Evolutionary conservation across 2,113 vertebrate genomes (phyloP).

Genomic region (Ochotona curzoniae): DNA sequence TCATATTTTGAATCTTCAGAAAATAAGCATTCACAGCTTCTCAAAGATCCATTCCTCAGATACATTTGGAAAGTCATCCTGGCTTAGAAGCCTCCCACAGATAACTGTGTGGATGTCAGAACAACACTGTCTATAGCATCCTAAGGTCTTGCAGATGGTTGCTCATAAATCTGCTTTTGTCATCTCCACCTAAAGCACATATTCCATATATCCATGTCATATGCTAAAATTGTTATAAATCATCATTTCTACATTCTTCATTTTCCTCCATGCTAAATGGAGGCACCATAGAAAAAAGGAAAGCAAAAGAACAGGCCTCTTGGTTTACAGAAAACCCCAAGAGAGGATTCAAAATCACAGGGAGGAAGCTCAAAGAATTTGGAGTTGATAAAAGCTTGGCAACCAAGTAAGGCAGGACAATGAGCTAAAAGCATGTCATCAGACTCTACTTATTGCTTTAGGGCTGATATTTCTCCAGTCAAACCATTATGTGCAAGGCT

Average conservation of each 20-base stretch:
- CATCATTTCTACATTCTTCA: not conserved
- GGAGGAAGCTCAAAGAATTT: not conserved
- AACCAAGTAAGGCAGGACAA: not conserved
- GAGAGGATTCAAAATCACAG: not conserved
- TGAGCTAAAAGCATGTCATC: not conserved
- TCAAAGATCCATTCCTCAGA: not conserved
- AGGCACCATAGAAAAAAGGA: not conserved
- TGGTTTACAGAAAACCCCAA: not conserved
- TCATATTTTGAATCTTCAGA: not conserved
- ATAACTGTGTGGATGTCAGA: conserved; percentile 3
- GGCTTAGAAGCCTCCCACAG: not conserved
- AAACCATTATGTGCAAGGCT: not conserved
- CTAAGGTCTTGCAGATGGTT: not conserved
- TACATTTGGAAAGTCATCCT: conserved; percentile 5
- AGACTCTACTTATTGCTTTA: not conserved
- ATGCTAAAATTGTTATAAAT: conserved; percentile 33
- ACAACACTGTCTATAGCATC: not conserved
- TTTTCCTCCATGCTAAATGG: not conserved
- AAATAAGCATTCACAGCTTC: not conserved
- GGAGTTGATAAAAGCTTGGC: not conserved
- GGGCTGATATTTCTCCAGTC: not conserved
- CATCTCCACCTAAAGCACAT: not conserved
- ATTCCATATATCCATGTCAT: not conserved
- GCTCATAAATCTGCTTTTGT: not conserved
- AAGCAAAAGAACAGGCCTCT: not conserved